Evolutionary conservation across 2,888 invertebrate genomes (phyloP).

Genomic region (Galeopsomyia nigrocyanea): DNA sequence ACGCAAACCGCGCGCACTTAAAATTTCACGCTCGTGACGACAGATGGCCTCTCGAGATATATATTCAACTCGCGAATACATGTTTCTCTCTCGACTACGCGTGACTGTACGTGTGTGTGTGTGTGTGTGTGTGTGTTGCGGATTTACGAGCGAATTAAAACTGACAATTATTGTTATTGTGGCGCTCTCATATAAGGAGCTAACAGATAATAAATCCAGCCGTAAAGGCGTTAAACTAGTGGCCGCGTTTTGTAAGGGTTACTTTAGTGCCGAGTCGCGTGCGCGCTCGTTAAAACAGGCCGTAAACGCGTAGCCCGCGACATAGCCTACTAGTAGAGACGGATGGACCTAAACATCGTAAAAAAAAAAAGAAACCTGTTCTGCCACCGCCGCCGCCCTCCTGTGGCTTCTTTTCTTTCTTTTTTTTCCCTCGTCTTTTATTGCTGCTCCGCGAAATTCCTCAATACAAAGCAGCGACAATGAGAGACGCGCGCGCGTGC

Average conservation of each 20-base stretch:
- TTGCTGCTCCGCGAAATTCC: too few species aligned
- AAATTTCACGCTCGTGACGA: conserved; percentile 54
- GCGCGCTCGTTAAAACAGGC: conserved; percentile 67
- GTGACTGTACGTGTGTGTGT: conserved; percentile 52
- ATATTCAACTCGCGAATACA: conserved; percentile 44
- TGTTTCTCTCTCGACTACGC: conserved; percentile 52
- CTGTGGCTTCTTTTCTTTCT: too few species aligned
- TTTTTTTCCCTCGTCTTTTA: too few species aligned
- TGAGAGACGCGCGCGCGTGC: conserved; percentile 1
- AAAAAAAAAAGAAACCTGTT: conserved; percentile 42
- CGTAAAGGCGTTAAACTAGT: conserved; percentile 68
- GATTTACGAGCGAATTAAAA: conserved; percentile 67
- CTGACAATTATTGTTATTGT: conserved; percentile 69
- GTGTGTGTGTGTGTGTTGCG: conserved; percentile 49
- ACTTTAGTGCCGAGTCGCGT: conserved; percentile 68
- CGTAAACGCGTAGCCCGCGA: conserved; percentile 36
- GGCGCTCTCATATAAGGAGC: conserved; percentile 67
- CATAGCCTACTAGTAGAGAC: neutral
- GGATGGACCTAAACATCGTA: conserved; percentile 46
- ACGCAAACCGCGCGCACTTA: conserved; percentile 36
- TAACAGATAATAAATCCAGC: conserved; percentile 69
- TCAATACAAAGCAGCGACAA: too few species aligned
- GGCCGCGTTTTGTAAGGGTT: conserved; percentile 66
- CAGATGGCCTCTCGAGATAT: conserved; percentile 59
- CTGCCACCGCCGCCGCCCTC: conserved; percentile 9